A percentile compares a stretch with the other conserved stretches of the same genome.
Evolutionary conservation across 1,140 invertebrate species (phyloP).

Genomic region (Polypedilum pembai): DNA sequence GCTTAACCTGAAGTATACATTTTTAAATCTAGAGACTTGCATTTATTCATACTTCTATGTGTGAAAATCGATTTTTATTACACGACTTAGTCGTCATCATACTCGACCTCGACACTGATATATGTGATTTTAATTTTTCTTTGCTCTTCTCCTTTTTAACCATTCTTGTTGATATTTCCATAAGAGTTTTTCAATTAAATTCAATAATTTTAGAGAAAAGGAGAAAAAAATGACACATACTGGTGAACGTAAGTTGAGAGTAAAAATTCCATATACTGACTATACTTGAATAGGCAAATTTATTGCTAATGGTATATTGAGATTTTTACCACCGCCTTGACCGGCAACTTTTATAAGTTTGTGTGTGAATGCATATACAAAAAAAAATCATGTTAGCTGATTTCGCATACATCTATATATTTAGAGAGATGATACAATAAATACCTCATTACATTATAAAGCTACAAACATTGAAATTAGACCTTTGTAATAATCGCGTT

Average conservation of each 20-base stretch:
- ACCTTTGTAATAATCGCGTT: constrained; percentile 10
- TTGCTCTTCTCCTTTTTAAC: too few relatives aligned
- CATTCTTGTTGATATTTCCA: too few relatives aligned
- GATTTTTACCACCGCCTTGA: constrained; percentile 8
- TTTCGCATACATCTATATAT: background rate
- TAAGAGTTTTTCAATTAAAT: too few relatives aligned
- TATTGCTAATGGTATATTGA: too few relatives aligned
- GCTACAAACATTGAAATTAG: background rate
- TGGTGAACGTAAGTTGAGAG: too few relatives aligned
- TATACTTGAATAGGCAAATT: too few relatives aligned
- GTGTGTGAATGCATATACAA: background rate
- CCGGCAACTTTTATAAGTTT: background rate
- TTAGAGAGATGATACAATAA: background rate
- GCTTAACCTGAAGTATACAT: background rate
- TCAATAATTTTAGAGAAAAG: too few relatives aligned
- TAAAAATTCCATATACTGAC: too few relatives aligned
- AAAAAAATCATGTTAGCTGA: background rate
- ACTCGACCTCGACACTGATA: background rate
- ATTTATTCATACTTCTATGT: too few relatives aligned
- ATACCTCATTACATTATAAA: background rate
- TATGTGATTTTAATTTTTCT: background rate
- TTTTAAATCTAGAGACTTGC: background rate
- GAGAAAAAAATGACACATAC: too few relatives aligned
- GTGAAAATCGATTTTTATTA: background rate
- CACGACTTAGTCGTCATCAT: background rate